These are phyloP conservation scores for Thalassoma bifasciatum DNA, from an alignment of 2,113 vertebrate species.

Conservation along the genomic window DNA sequence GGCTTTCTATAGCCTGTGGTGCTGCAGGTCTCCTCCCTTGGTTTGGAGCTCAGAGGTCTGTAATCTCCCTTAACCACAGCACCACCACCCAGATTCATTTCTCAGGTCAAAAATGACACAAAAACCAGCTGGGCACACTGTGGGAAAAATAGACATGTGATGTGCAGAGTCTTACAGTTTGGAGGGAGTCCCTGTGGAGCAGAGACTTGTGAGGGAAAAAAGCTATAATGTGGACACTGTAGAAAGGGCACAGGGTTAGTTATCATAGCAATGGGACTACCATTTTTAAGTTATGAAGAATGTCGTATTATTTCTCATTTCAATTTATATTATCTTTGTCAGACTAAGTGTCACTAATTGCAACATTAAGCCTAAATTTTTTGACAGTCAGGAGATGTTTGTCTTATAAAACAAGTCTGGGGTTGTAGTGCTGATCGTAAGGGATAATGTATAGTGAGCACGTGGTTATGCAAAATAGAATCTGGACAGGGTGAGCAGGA, in stretches of 20 bases:
- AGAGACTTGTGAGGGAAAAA: neutral
- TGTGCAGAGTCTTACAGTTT: constrained; percentile 37
- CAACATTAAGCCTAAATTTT: no score
- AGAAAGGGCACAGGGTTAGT: neutral
- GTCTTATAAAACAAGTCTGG: no score
- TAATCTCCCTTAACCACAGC: constrained; percentile 71
- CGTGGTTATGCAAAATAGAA: no score
- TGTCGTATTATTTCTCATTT: no score
- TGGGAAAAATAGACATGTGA: constrained; percentile 15
- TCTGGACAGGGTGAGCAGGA: no score
- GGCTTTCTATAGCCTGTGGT: constrained; percentile 71
- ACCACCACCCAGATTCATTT: constrained; percentile 72
- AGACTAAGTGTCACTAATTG: no score
- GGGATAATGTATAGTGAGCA: no score
- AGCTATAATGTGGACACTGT: neutral
- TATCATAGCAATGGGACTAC: neutral
- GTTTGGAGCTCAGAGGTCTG: constrained; percentile 60
- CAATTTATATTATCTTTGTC: no score
- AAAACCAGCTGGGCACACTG: constrained; percentile 50
- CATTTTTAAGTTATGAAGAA: neutral
- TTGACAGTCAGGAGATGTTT: no score
- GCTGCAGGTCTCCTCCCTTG: constrained; percentile 69
- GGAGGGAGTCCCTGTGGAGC: constrained; percentile 14
- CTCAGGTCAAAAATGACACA: constrained; percentile 55
- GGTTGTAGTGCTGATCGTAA: no score